phyloP scores from a whole-genome alignment of 2,113 vertebrate genomes.

The Dendropsophus ebraccatus region DNA sequence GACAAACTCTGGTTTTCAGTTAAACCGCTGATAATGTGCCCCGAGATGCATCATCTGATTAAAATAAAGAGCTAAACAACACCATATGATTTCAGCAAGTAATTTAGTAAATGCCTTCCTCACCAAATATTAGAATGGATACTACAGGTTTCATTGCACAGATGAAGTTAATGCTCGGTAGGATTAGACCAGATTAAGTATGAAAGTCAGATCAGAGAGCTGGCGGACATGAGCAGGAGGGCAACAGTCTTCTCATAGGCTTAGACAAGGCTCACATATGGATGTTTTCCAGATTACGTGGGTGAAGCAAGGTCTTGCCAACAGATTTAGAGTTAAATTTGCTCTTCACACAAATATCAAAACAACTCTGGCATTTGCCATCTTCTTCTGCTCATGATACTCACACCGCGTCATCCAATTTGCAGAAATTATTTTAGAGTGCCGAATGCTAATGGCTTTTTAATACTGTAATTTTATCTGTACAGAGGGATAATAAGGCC shows the following conservation, averaged over 20 bases:
- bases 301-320: constrained; percentile 74
- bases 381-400: constrained; percentile 70
- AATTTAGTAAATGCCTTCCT: constrained; percentile 88
- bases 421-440: constrained; percentile 45
- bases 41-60: constrained; percentile 77
- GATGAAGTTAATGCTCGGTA: constrained; percentile 82
- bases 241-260: constrained; percentile 73
- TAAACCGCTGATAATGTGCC: constrained; percentile 75
- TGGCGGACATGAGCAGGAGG: constrained; percentile 73
- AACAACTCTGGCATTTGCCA: constrained; percentile 71
- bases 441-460: neutral
- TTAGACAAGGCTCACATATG: constrained; percentile 75
- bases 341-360: constrained; percentile 77
- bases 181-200: constrained; percentile 89
- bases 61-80: constrained; percentile 81
- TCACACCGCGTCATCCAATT: constrained; percentile 78
- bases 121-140: constrained; percentile 78
- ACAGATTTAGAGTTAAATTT: constrained; percentile 81
- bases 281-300: constrained; percentile 77
- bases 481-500: neutral
- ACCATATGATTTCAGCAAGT: constrained; percentile 81
- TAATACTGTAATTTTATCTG: neutral
- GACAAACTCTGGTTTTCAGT: constrained; percentile 71
- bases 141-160: constrained; percentile 83
- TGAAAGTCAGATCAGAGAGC: constrained; percentile 81